Evolutionary conservation across 1,140 invertebrate genomes (phyloP).

Genomic region (Drosophila jambulina): DNA sequence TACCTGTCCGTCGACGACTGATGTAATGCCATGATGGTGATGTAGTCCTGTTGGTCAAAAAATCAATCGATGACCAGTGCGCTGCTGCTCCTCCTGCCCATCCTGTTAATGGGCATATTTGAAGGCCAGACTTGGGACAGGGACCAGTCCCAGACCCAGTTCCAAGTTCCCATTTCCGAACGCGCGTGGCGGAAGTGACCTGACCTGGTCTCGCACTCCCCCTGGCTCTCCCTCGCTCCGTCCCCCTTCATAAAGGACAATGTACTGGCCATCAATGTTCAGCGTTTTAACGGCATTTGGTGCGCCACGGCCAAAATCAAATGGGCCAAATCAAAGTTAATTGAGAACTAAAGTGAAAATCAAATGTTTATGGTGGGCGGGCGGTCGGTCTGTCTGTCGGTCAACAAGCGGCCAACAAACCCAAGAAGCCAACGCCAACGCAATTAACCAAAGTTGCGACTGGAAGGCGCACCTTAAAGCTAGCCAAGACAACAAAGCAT

Average conservation of each 20-base stretch:
- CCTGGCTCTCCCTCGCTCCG: not conserved
- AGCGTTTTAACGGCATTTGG: slow-evolving; percentile 58
- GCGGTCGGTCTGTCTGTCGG: slow-evolving; percentile 8
- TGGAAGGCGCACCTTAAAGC: slow-evolving; percentile 66
- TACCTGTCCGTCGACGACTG: slow-evolving; percentile 11
- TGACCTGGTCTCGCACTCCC: slow-evolving; percentile 42
- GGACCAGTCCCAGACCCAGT: slow-evolving; percentile 33
- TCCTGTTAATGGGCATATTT: slow-evolving; percentile 66
- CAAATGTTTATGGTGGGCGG: slow-evolving; percentile 69
- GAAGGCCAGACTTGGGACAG: slow-evolving; percentile 62
- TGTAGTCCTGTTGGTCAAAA: slow-evolving; percentile 51
- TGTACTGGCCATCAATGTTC: slow-evolving; percentile 65
- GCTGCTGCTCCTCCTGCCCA: slow-evolving; percentile 11
- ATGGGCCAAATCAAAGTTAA: slow-evolving; percentile 82
- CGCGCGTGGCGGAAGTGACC: slow-evolving; percentile 73
- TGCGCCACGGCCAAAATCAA: slow-evolving; percentile 65
- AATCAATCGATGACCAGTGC: slow-evolving; percentile 66
- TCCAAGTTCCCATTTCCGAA: slow-evolving; percentile 23
- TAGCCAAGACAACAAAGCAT: slow-evolving; percentile 32
- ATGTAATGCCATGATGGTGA: slow-evolving; percentile 45
- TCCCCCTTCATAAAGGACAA: not conserved
- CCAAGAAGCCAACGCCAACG: slow-evolving; percentile 55
- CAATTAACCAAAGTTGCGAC: slow-evolving; percentile 78
- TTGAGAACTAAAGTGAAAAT: slow-evolving; percentile 83
- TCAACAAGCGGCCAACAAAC: slow-evolving; percentile 42